phyloP scores from a whole-genome alignment of 2,888 invertebrate species.

The Lycocerus yunnanus region DNA sequence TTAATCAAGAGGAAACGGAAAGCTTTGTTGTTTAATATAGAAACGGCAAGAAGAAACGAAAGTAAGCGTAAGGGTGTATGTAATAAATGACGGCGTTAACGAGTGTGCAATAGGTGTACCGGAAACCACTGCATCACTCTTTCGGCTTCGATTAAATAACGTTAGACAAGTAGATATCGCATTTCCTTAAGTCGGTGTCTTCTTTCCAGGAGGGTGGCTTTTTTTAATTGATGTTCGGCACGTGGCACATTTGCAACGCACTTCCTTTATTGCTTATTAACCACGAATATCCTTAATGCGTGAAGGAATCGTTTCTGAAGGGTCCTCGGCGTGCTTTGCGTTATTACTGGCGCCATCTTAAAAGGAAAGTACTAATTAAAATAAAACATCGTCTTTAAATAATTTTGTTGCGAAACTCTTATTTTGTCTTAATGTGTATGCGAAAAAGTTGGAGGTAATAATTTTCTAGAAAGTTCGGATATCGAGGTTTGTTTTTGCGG shows the following conservation, averaged over 20 bases:
- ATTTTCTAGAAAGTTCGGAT: slow-evolving; percentile 15
- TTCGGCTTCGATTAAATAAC: slow-evolving; percentile 39
- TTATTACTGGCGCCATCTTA: background rate
- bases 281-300: slow-evolving; percentile 18
- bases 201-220: slow-evolving; percentile 5
- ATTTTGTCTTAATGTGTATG: slow-evolving; percentile 10
- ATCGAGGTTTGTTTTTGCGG: slow-evolving; percentile 36
- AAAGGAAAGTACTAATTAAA: background rate
- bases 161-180: slow-evolving; percentile 16
- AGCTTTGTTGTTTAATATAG: background rate
- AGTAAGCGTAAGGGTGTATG: slow-evolving; percentile 32
- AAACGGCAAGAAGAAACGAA: background rate
- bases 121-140: slow-evolving; percentile 43
- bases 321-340: background rate
- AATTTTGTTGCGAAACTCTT: background rate
- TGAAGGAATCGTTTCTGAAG: slow-evolving; percentile 14
- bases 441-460: slow-evolving; percentile 14
- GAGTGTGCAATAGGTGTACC: slow-evolving; percentile 40
- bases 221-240: slow-evolving; percentile 25
- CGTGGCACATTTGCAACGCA: slow-evolving; percentile 9
- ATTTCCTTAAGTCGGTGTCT: slow-evolving; percentile 14
- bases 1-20: background rate
- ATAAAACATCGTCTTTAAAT: background rate
- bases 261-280: slow-evolving; percentile 15
- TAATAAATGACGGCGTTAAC: slow-evolving; percentile 41